A percentile compares a stretch with the other conserved stretches of the same genome.
phyloP scores from a whole-genome alignment of 2,113 vertebrate genomes.

The Campylomormyrus tamandua region DNA sequence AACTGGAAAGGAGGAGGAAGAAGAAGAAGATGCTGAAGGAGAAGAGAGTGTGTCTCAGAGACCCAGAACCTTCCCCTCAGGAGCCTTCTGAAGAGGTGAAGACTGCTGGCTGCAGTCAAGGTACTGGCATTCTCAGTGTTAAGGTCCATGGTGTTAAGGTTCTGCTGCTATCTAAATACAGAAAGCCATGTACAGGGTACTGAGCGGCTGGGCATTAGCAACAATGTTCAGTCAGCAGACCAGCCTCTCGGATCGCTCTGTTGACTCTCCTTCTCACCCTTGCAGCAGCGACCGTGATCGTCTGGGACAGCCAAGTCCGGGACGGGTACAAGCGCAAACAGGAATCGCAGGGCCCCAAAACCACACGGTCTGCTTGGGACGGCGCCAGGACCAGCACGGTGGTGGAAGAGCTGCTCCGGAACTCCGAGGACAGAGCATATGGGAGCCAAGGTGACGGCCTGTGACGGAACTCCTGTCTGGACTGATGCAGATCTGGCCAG shows the following conservation, averaged over 20 bases:
- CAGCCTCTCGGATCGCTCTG: background rate
- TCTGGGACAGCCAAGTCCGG: slow-evolving; percentile 47
- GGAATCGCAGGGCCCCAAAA: background rate
- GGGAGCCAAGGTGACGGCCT: slow-evolving; percentile 68
- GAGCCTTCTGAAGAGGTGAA: slow-evolving; percentile 7
- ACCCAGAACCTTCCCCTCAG: slow-evolving; percentile 24
- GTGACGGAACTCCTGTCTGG: background rate
- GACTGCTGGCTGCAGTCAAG: slow-evolving; percentile 12
- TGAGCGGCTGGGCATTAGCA: background rate
- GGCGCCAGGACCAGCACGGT: slow-evolving; percentile 48
- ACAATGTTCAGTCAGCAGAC: background rate
- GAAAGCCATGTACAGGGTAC: background rate
- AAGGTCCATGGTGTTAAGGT: background rate
- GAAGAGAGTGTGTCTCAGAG: background rate
- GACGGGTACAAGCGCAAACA: slow-evolving; percentile 38
- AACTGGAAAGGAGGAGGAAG: slow-evolving; percentile 46
- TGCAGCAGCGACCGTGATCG: slow-evolving; percentile 32
- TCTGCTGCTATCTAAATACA: background rate
- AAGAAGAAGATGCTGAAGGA: slow-evolving; percentile 44
- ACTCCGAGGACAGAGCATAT: slow-evolving; percentile 76
- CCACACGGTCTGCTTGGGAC: slow-evolving; percentile 33
- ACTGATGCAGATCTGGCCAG: background rate
- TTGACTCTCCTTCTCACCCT: background rate
- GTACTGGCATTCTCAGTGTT: background rate
- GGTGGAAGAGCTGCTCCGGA: slow-evolving; percentile 70